Percentiles rank a stretch among this genome's conserved stretches.
Conservation (phyloP, 2,113 vertebrate genomes). For the Marmota flaviventris region DNA sequence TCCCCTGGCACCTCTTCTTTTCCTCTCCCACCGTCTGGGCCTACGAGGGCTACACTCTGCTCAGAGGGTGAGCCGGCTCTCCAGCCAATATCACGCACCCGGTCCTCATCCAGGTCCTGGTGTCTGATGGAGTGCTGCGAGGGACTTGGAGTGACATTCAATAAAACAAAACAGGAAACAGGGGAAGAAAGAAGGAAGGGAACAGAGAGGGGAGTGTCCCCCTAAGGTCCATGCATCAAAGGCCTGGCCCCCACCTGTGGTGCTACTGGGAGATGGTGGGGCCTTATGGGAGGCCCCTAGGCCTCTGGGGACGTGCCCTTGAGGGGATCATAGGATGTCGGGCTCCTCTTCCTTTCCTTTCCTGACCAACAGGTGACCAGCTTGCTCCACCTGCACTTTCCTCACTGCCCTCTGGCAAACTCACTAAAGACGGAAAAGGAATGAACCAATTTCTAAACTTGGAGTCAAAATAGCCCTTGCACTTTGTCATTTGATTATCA, state of each 20-base stretch:
- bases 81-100: too few relatives aligned
- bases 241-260: too few relatives aligned
- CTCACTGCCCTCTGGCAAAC: not conserved
- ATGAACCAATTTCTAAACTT: not conserved
- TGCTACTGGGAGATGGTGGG: not conserved
- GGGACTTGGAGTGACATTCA: not conserved
- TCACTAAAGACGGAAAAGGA: not conserved
- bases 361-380: not conserved
- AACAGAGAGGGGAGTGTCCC: not conserved
- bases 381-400: not conserved
- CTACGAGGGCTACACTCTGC: not conserved
- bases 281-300: too few relatives aligned
- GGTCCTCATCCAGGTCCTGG: not conserved
- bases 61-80: not conserved
- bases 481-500: too few relatives aligned
- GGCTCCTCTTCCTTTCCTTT: not conserved
- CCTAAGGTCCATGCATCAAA: not conserved
- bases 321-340: accelerated
- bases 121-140: not conserved
- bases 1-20: not conserved
- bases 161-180: not conserved
- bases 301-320: accelerated
- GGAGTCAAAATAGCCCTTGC: not conserved
- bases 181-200: not conserved
- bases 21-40: not conserved